Evolutionary conservation across 2,113 vertebrate genomes (phyloP).

Genomic region (Pomatostomus ruficeps): DNA sequence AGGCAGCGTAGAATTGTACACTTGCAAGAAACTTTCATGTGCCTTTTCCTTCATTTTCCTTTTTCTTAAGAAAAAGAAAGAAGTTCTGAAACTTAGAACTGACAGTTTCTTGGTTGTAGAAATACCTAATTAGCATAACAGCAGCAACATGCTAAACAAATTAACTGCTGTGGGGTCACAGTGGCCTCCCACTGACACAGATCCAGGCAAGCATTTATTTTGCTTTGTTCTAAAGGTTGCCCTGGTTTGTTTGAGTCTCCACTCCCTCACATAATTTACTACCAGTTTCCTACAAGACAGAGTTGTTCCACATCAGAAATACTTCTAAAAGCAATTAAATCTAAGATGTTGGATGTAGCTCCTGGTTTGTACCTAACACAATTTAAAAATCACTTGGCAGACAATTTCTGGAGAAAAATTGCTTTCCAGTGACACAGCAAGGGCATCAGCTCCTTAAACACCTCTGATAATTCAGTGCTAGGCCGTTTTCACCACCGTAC

Average conservation of each 20-base stretch:
- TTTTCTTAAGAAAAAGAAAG: neutral
- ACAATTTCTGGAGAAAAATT: neutral
- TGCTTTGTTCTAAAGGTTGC: slow-evolving; percentile 42
- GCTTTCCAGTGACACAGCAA: neutral
- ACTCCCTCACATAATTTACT: neutral
- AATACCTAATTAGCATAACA: slow-evolving; percentile 35
- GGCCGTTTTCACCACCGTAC: neutral
- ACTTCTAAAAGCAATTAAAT: neutral
- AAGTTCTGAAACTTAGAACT: neutral
- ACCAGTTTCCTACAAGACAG: neutral
- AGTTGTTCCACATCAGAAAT: neutral
- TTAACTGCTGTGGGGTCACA: slow-evolving; percentile 6
- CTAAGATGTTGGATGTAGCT: neutral
- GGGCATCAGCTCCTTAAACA: neutral
- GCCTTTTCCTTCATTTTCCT: neutral
- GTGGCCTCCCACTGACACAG: slow-evolving; percentile 13
- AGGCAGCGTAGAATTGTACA: neutral
- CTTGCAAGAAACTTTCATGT: neutral
- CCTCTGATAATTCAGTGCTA: neutral
- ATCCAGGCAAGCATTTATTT: slow-evolving; percentile 33
- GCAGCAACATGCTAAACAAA: slow-evolving; percentile 33
- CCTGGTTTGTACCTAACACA: neutral
- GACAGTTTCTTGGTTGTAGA: slow-evolving; percentile 15
- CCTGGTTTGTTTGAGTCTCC: neutral
- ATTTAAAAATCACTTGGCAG: neutral